Base-by-base conservation (phyloP, 2,888 invertebrate species). In the Sphaerophoria taeniata region DNA sequence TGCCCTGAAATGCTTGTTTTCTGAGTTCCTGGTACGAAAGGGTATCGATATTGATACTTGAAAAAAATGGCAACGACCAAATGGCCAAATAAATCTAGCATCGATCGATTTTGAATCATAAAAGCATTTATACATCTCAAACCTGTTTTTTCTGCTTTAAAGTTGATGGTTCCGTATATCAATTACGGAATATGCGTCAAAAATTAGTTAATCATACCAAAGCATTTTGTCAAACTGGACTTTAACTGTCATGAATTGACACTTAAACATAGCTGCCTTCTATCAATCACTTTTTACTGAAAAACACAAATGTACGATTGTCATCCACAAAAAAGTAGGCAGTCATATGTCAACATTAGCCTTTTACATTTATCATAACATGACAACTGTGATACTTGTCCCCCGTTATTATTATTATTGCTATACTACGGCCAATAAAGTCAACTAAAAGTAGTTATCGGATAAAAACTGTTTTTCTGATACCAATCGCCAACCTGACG, bases 401-500 rank as follows among this genome's bases (percentile, higher is more conserved):
- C 14, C 24, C 24, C 24, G 2, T 24, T 24, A 24, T 24, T 24
- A 24, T 24, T 24, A 47, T 16, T 69, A 55, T 49, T 45, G 16
- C 65, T 74, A 49, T 67, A 72, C 1, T 61, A 16, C 51, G n/a
- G 39, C 51, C 53, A 51, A 67, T 67, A 79, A 67, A 79, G 58
- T 61, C 73, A 72, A 74, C 56, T 43, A 43, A 69, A 73, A 61
- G 51, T 47, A 74, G 65, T 60, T 79, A 76, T 80, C 55, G 75
- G 84, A 84, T 84, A 84, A 84, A 84, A 75, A 60, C 6, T 7
- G 24, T 61, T 33, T 83, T 61, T 63, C 55, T 67, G 79, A 84
- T 84, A 80, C 47, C 12, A 47, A 79, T 84, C 78, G 71, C 14
- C 61, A 43, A 65, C 45, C 67, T 72, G 61, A 75, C 70, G 58